phyloP scores from a whole-genome alignment of 2,113 vertebrate species.

The Saccopteryx leptura region DNA sequence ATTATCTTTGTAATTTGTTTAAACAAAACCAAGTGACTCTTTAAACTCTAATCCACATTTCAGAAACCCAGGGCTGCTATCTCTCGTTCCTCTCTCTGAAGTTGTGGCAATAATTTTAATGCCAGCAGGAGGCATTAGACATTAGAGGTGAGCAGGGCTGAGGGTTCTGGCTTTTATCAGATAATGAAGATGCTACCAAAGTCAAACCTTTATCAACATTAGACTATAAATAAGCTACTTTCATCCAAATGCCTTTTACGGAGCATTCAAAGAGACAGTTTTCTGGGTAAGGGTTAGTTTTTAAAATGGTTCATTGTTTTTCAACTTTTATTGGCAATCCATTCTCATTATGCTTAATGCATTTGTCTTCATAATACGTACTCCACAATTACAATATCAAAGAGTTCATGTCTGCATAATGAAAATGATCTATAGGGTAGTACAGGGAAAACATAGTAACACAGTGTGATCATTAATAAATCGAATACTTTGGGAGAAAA shows the following conservation, averaged over 20 bases:
- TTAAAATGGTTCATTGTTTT: slow-evolving; percentile 78
- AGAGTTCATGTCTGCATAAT: slow-evolving; percentile 88
- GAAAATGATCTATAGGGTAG: slow-evolving; percentile 88
- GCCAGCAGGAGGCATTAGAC: slow-evolving; percentile 74
- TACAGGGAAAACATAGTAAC: slow-evolving; percentile 82
- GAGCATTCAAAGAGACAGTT: slow-evolving; percentile 58
- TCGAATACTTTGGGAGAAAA: slow-evolving; percentile 72
- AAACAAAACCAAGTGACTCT: slow-evolving; percentile 81
- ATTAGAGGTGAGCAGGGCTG: slow-evolving; percentile 77
- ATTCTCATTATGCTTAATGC: slow-evolving; percentile 88
- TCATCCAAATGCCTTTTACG: slow-evolving; percentile 59
- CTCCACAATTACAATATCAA: slow-evolving; percentile 90
- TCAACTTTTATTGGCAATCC: slow-evolving; percentile 88
- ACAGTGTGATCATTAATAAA: slow-evolving; percentile 85
- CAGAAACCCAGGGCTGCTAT: slow-evolving; percentile 56
- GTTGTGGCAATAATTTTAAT: slow-evolving; percentile 74
- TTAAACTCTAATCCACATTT: slow-evolving; percentile 79
- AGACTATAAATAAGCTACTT: slow-evolving; percentile 79
- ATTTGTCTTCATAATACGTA: slow-evolving; percentile 90
- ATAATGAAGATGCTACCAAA: slow-evolving; percentile 77
- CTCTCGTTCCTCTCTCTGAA: slow-evolving; percentile 64
- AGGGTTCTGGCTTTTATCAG: slow-evolving; percentile 80
- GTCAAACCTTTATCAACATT: slow-evolving; percentile 81
- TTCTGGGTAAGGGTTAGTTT: slow-evolving; percentile 71
- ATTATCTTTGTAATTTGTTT: slow-evolving; percentile 83